These are phyloP conservation scores for Centroberyx gerrardi DNA, from an alignment of 2,797 vertebrate species.

Conservation along the genomic window DNA sequence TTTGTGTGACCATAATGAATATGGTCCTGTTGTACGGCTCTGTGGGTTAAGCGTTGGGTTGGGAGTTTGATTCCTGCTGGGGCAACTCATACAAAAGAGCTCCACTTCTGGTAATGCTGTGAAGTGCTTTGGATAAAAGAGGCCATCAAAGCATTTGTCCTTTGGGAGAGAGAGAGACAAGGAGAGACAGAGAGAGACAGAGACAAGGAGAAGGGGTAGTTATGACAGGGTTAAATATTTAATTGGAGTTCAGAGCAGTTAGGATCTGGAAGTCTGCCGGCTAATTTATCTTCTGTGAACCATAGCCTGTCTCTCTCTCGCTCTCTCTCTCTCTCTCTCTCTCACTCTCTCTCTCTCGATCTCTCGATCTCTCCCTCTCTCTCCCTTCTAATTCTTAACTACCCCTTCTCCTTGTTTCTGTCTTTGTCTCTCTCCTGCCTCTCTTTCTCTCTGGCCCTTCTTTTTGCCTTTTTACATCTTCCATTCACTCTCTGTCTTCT, in stretches of 20 bases:
- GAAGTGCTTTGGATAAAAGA: constrained; percentile 1
- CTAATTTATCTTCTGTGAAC: constrained; percentile 64
- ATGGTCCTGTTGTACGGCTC: neutral
- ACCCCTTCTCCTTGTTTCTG: neutral
- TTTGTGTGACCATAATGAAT: constrained; percentile 1
- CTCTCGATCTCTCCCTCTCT: neutral
- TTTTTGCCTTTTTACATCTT: neutral
- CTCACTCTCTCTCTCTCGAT: constrained; percentile 1
- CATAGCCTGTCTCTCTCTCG: neutral
- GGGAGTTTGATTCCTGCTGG: neutral
- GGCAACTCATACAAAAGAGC: neutral
- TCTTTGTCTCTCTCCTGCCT: neutral
- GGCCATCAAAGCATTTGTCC: constrained; percentile 26
- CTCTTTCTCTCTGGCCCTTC: neutral
- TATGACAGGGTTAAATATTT: constrained; percentile 74
- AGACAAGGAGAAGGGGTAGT: constrained; percentile 20
- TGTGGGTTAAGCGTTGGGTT: no score
- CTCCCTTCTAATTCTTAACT: neutral
- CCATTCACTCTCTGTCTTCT: neutral
- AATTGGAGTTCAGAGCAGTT: constrained; percentile 61
- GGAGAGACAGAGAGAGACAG: constrained; percentile 4
- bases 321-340: neutral
- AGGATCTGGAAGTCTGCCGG: constrained; percentile 44
- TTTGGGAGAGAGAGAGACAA: constrained; percentile 17
- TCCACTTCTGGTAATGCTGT: neutral